These are phyloP conservation scores for Aspiorhynchus laticeps DNA, from an alignment of 2,113 vertebrate genomes.

Conservation along the genomic window DNA sequence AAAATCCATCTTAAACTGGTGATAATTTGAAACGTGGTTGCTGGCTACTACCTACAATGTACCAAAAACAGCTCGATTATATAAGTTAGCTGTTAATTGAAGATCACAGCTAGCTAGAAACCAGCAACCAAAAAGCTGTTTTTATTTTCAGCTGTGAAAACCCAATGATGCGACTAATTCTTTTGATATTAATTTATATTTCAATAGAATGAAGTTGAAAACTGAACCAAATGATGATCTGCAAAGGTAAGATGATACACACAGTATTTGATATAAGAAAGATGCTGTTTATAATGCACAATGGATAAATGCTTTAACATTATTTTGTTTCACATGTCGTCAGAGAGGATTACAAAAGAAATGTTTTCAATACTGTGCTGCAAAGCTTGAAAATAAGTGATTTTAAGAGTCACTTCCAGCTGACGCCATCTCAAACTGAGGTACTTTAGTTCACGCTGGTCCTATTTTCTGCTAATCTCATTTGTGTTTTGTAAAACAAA, in stretches of 20 bases:
- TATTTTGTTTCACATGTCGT: neutral
- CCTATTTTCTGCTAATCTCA: neutral
- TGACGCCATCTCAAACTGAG: constrained; percentile 55
- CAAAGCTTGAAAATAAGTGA: constrained; percentile 47
- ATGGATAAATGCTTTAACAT: neutral
- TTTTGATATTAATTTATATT: neutral
- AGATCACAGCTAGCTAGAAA: neutral
- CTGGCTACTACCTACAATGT: neutral
- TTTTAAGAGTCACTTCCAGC: constrained; percentile 56
- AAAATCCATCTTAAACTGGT: neutral
- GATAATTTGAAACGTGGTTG: neutral
- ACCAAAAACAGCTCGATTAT: neutral
- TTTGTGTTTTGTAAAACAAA: neutral
- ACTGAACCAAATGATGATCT: neutral
- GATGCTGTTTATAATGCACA: neutral
- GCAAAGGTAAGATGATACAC: neutral
- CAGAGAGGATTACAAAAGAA: constrained; percentile 15
- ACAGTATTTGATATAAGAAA: neutral
- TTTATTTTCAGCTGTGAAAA: neutral
- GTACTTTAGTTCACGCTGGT: constrained; percentile 7
- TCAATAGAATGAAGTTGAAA: neutral
- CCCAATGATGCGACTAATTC: neutral
- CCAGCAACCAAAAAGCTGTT: neutral
- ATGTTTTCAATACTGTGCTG: constrained; percentile 40
- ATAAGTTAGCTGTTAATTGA: neutral